Percentiles rank a stretch among this genome's conserved stretches.
phyloP scores from a whole-genome alignment of 2,888 invertebrate species.

The Chrysotoxum bicinctum region DNA sequence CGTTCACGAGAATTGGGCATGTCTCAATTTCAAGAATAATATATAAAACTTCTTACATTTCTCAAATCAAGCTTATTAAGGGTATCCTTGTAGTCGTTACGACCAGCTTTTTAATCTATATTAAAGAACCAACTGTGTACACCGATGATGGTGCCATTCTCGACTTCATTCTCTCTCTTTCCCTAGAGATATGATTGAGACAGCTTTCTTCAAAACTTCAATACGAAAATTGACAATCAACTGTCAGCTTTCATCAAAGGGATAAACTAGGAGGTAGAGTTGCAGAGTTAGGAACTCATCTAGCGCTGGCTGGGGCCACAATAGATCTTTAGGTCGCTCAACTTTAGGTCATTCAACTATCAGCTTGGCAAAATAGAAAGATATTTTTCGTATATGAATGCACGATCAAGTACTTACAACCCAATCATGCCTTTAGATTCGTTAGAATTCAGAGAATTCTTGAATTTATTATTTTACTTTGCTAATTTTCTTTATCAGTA shows the following conservation, averaged over 20 bases:
- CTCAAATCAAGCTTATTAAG: conserved; percentile 87
- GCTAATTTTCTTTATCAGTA: conserved; percentile 27
- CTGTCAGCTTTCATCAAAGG: too few species aligned
- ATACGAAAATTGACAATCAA: too few species aligned
- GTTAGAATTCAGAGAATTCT: neutral
- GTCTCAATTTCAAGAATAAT: neutral
- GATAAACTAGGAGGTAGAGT: too few species aligned
- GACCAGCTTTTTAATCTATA: conserved; percentile 87
- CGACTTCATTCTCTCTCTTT: conserved; percentile 94
- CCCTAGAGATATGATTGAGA: too few species aligned
- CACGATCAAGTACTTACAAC: neutral
- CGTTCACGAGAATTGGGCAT: too few species aligned
- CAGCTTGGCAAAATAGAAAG: too few species aligned
- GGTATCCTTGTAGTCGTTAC: conserved; percentile 90
- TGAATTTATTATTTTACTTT: neutral
- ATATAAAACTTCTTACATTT: conserved; percentile 84
- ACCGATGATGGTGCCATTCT: conserved; percentile 89
- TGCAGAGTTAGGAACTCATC: too few species aligned
- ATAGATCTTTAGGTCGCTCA: too few species aligned
- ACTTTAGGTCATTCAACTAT: too few species aligned
- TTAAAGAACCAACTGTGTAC: conserved; percentile 96
- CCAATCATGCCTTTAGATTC: neutral
- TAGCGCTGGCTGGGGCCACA: too few species aligned
- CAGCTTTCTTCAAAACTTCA: too few species aligned
- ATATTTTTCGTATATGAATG: too few species aligned